These are phyloP conservation scores for Madoqua kirkii DNA, from an alignment of 2,113 vertebrate species.

Conservation along the genomic window DNA sequence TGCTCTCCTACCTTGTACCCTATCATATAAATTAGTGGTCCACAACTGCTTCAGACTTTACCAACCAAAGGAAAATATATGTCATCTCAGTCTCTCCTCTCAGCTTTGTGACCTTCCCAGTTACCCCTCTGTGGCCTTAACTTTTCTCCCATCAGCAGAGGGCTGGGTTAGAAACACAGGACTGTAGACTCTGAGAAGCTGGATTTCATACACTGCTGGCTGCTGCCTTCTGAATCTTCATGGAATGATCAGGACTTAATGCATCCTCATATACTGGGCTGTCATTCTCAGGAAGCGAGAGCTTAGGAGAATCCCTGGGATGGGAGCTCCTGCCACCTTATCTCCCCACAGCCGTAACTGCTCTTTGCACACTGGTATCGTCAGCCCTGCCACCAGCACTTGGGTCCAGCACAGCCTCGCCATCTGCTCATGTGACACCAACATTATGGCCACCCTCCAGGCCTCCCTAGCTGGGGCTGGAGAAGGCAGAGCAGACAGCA, in stretches of 20 bases:
- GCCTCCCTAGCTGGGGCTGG: slow-evolving; percentile 18
- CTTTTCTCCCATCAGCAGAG: not conserved
- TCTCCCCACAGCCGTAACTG: not conserved
- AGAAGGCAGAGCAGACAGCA: not conserved
- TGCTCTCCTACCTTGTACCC: not conserved
- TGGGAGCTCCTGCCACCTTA: not conserved
- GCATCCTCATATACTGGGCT: not conserved
- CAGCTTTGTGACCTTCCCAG: not conserved
- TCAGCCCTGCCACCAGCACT: slow-evolving; percentile 1
- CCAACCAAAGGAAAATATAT: not conserved
- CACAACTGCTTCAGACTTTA: not conserved
- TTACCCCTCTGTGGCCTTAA: not conserved
- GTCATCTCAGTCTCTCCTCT: not conserved
- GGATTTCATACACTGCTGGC: not conserved
- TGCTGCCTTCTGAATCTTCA: not conserved
- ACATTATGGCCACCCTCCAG: slow-evolving; percentile 55
- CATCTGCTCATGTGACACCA: slow-evolving; percentile 62
- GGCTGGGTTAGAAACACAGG: not conserved
- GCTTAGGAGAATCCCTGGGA: not conserved
- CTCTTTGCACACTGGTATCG: not conserved
- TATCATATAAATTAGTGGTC: not conserved
- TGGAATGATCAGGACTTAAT: not conserved
- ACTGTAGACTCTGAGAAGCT: not conserved
- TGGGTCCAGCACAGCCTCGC: not conserved
- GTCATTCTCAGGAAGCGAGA: not conserved